These are phyloP conservation scores for Brachyptera risi DNA, from an alignment of 2,888 invertebrate species.

Conservation along the genomic window DNA sequence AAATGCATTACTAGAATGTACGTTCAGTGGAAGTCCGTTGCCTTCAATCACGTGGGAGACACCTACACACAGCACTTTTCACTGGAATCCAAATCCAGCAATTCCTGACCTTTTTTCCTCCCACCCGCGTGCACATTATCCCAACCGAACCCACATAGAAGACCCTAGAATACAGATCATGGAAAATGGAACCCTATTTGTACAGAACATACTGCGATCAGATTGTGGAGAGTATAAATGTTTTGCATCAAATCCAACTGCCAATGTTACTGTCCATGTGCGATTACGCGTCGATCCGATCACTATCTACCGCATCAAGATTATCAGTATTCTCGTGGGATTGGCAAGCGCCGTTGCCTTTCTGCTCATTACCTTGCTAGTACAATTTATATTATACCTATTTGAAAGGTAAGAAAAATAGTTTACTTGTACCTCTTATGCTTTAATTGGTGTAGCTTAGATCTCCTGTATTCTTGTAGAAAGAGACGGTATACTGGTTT, in stretches of 20 bases:
- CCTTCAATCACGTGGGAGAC: slow-evolving; percentile 86
- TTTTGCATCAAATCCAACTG: slow-evolving; percentile 77
- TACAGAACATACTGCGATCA: slow-evolving; percentile 55
- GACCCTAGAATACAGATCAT: slow-evolving; percentile 60
- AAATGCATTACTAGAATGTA: slow-evolving; percentile 71
- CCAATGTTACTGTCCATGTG: slow-evolving; percentile 71
- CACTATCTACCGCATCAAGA: slow-evolving; percentile 76
- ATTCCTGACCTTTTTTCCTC: slow-evolving; percentile 62
- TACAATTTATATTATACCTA: slow-evolving; percentile 69
- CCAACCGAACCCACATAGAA: slow-evolving; percentile 35
- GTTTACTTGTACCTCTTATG: too few species aligned
- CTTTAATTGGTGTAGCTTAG: too few species aligned
- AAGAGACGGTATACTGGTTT: too few species aligned
- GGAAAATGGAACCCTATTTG: slow-evolving; percentile 73
- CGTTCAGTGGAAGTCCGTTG: slow-evolving; percentile 68
- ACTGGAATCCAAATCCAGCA: slow-evolving; percentile 71
- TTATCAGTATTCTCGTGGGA: slow-evolving; percentile 80
- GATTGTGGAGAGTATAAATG: slow-evolving; percentile 86
- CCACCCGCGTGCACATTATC: slow-evolving; percentile 59
- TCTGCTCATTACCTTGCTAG: slow-evolving; percentile 70
- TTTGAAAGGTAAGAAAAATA: slow-evolving; percentile 69
- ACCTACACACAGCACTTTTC: slow-evolving; percentile 64
- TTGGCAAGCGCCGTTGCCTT: slow-evolving; percentile 74
- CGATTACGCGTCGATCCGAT: slow-evolving; percentile 79
- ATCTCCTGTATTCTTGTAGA: too few species aligned